A percentile compares a stretch with the other conserved stretches of the same genome.
phyloP scores from a whole-genome alignment of 2,113 vertebrate genomes.

The Hydrochoerus hydrochaeris region DNA sequence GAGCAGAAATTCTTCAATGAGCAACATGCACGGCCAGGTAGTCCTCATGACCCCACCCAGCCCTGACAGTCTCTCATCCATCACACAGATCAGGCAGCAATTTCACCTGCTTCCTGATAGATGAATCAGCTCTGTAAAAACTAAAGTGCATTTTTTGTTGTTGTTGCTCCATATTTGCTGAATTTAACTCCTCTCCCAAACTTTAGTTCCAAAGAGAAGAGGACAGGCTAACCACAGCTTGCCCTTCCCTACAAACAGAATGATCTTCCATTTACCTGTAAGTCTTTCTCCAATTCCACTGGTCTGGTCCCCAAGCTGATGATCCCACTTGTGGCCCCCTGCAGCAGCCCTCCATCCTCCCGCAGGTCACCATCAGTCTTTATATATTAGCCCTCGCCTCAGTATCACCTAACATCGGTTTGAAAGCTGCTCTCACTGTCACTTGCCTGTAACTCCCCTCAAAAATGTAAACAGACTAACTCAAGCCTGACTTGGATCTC shows the following conservation, averaged over 20 bases:
- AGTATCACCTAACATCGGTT: neutral
- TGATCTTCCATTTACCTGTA: neutral
- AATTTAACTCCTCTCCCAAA: slow-evolving; percentile 15
- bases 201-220: neutral
- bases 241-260: neutral
- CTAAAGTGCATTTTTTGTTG: no score
- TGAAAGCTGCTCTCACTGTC: neutral
- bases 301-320: neutral
- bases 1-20: neutral
- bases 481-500: neutral
- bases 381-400: neutral
- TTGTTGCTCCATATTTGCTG: neutral
- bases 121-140: neutral
- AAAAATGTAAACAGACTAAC: neutral
- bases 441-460: neutral
- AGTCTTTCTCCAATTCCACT: neutral
- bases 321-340: neutral
- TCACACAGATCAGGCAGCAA: neutral
- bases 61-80: neutral
- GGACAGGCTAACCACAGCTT: neutral
- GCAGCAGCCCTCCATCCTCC: neutral
- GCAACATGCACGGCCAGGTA: neutral
- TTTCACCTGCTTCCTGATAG: neutral
- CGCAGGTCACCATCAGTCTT: neutral
- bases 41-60: neutral